phyloP scores from a whole-genome alignment of 2,888 invertebrate species.

The Dolichopus griseipennis region DNA sequence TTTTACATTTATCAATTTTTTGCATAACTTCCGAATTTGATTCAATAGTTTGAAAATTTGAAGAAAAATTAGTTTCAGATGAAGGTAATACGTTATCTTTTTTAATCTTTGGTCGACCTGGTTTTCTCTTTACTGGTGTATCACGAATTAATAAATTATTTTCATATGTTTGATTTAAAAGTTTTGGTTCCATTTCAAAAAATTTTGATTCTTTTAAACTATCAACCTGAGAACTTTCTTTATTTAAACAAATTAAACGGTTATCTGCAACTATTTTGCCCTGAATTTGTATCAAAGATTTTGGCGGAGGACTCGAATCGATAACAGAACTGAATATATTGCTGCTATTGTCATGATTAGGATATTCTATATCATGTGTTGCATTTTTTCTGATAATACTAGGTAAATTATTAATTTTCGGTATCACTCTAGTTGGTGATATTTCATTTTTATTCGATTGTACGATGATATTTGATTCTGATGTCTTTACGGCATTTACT shows the following conservation, averaged over 20 bases:
- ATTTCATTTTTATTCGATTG: background rate
- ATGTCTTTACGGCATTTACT: conserved; percentile 10
- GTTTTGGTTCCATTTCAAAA: background rate
- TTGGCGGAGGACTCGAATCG: background rate
- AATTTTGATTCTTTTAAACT: background rate
- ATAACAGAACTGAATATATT: background rate
- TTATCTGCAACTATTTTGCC: background rate
- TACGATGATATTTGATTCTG: too few species aligned
- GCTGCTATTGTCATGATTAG: background rate
- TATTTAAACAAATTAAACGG: background rate
- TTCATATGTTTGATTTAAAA: background rate
- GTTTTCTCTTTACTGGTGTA: background rate
- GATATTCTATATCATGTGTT: background rate
- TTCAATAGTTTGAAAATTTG: too few species aligned
- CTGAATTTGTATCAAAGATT: conserved; percentile 5
- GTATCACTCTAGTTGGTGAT: background rate
- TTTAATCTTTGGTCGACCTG: background rate
- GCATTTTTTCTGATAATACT: background rate
- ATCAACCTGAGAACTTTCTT: conserved; percentile 12
- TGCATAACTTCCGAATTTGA: too few species aligned
- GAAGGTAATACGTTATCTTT: background rate
- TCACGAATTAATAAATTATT: background rate
- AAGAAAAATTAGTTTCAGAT: too few species aligned
- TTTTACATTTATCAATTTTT: too few species aligned
- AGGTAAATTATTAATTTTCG: conserved; percentile 7